A percentile compares a stretch with the other conserved stretches of the same genome.
These are phyloP conservation scores for Odocoileus hemionus DNA, from an alignment of 2,113 vertebrate genomes.

Conservation along the genomic window DNA sequence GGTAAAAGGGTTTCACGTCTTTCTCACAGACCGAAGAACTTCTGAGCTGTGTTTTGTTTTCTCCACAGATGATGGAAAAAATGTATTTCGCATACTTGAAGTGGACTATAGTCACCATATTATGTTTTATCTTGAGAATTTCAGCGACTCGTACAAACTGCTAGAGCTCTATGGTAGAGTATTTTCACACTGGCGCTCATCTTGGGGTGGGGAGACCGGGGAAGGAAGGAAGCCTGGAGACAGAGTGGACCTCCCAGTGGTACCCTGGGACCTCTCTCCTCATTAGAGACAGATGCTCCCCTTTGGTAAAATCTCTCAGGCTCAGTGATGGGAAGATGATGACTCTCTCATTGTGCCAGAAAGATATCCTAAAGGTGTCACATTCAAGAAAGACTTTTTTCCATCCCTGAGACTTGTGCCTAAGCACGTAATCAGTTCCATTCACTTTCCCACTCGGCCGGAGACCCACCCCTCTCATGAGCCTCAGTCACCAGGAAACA, in stretches of 20 bases:
- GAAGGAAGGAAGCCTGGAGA: not conserved
- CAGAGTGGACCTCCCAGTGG: not conserved
- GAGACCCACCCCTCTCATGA: not conserved
- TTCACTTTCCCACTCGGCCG: fast-evolving
- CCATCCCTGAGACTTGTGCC: not conserved
- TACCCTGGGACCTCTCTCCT: not conserved
- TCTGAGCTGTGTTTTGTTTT: slow-evolving; percentile 18
- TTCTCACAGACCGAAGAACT: not conserved
- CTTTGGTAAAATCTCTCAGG: not conserved
- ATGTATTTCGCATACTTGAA: fast-evolving
- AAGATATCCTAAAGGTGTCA: not conserved
- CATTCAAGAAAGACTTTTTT: not conserved
- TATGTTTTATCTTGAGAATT: not conserved
- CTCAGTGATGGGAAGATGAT: not conserved
- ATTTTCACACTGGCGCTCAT: not conserved
- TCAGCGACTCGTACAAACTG: fast-evolving
- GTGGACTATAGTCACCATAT: fast-evolving
- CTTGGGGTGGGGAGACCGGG: not conserved
- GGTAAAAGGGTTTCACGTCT: not conserved
- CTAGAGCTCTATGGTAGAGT: not conserved
- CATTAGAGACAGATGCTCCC: not conserved
- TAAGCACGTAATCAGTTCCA: not conserved
- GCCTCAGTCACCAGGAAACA: not conserved
- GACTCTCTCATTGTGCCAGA: not conserved
- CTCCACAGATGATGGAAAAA: slow-evolving; percentile 15